These are phyloP conservation scores for Hemithea aestivaria DNA, from an alignment of 2,888 invertebrate species.

Conservation along the genomic window DNA sequence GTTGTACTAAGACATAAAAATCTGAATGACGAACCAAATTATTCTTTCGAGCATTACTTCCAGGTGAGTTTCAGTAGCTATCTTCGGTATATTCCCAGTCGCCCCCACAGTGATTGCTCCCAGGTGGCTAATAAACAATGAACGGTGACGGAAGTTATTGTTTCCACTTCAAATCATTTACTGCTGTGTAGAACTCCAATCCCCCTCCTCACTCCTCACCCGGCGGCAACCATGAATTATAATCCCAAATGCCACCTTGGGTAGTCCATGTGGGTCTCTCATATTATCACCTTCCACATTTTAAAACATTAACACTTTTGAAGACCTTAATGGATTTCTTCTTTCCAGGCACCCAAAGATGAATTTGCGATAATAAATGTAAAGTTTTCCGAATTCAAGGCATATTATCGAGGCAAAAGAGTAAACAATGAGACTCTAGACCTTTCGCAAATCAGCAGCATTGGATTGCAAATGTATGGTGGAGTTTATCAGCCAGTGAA, in stretches of 20 bases:
- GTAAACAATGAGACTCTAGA: constrained; percentile 79
- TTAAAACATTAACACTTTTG: too few relatives aligned
- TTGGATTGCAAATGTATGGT: constrained; percentile 82
- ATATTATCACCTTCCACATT: too few relatives aligned
- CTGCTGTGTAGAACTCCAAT: too few relatives aligned
- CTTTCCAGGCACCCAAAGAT: constrained; percentile 72
- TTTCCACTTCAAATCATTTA: too few relatives aligned
- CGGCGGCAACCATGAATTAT: too few relatives aligned
- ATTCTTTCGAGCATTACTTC: constrained; percentile 80
- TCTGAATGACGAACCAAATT: constrained; percentile 75
- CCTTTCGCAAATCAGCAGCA: constrained; percentile 75
- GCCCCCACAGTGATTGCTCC: too few relatives aligned
- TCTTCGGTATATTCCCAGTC: too few relatives aligned
- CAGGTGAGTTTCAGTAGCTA: constrained; percentile 69
- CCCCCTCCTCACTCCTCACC: too few relatives aligned
- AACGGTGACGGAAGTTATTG: too few relatives aligned
- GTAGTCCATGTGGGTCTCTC: too few relatives aligned
- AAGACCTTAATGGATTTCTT: constrained; percentile 26
- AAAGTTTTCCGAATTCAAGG: constrained; percentile 78
- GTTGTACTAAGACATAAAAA: constrained; percentile 79
- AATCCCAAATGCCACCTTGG: too few relatives aligned
- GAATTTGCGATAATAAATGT: constrained; percentile 74
- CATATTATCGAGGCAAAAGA: constrained; percentile 80
- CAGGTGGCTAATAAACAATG: too few relatives aligned
- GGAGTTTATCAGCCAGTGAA: constrained; percentile 82